Evolutionary conservation across 2,888 invertebrate species (phyloP).

Genomic region (Fragum sueziense): DNA sequence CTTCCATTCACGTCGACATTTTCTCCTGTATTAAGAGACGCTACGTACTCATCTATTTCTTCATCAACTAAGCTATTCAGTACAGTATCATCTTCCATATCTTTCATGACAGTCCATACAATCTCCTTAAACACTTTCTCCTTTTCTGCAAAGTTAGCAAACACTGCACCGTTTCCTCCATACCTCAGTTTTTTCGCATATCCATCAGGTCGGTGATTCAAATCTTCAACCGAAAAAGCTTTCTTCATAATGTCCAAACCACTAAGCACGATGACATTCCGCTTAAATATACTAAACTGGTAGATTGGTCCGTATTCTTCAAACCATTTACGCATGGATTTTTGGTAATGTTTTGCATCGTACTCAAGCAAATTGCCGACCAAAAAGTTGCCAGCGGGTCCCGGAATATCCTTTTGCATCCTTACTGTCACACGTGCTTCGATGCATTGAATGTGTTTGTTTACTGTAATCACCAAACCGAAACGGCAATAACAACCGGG

Average conservation of each 20-base stretch:
- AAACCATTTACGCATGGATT: neutral
- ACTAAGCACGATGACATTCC: slow-evolving; percentile 4
- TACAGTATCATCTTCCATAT: neutral
- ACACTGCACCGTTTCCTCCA: neutral
- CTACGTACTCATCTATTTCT: neutral
- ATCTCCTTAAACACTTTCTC: neutral
- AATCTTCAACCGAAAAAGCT: slow-evolving; percentile 5
- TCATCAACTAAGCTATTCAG: neutral
- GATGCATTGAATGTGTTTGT: no score
- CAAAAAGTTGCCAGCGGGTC: neutral
- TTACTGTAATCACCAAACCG: no score
- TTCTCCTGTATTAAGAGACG: neutral
- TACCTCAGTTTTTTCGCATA: slow-evolving; percentile 3
- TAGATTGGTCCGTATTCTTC: slow-evolving; percentile 15
- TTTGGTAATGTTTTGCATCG: slow-evolving; percentile 3
- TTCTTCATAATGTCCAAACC: neutral
- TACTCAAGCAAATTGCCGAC: neutral
- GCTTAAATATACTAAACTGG: neutral
- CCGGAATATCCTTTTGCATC: neutral
- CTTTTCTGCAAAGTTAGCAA: neutral
- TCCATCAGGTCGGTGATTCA: slow-evolving; percentile 1
- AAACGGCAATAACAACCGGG: no score
- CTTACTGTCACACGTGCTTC: no score
- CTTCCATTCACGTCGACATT: neutral
- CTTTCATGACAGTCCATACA: neutral